phyloP scores from a whole-genome alignment of 2,113 vertebrate species.

The Piliocolobus tephrosceles region DNA sequence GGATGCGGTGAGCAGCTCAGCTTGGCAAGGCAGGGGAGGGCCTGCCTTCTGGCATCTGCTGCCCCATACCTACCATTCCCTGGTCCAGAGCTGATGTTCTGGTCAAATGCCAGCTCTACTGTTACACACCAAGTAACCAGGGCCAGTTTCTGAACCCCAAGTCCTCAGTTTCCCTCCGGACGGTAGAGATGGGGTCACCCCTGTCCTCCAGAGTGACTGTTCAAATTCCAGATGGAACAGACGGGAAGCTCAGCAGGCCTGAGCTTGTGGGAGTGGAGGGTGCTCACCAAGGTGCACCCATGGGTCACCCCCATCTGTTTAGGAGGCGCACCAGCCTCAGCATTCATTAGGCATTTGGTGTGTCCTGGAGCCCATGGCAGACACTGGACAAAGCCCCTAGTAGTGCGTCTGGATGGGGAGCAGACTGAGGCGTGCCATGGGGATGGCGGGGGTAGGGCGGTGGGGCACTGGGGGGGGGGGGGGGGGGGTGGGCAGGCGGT shows the following conservation, averaged over 20 bases:
- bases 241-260: not conserved
- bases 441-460: not conserved
- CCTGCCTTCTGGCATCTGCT: not conserved
- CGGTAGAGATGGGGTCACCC: too few relatives aligned
- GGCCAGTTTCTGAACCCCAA: not conserved
- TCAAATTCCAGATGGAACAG: not conserved
- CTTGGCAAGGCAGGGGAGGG: fast-evolving
- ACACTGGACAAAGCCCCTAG: not conserved
- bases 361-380: not conserved
- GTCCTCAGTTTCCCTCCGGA: not conserved
- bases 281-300: fast-evolving
- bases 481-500: fast-evolving
- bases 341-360: not conserved
- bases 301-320: not conserved
- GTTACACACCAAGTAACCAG: fast-evolving
- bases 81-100: not conserved
- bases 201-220: fast-evolving
- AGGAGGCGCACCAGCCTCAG: not conserved
- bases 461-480: fast-evolving
- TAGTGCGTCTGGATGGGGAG: fast-evolving
- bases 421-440: not conserved
- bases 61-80: not conserved
- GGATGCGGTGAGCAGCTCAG: slow-evolving; percentile 92
- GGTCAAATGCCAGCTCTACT: not conserved
- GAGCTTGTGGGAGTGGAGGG: not conserved